Evolutionary conservation across 2,113 vertebrate genomes (phyloP).

Genomic region (Bos javanicus): DNA sequence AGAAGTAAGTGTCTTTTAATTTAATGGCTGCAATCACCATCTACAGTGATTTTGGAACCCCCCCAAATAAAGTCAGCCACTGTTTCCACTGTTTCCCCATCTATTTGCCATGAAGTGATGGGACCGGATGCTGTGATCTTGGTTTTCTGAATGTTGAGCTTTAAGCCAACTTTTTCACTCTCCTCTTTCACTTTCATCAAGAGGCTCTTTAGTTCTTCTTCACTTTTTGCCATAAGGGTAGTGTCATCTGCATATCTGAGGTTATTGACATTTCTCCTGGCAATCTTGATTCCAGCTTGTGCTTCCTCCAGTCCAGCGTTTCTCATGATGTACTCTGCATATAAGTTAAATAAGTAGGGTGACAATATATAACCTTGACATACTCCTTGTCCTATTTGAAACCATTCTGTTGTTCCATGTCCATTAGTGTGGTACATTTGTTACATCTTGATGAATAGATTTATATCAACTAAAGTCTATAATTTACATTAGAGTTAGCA

Average conservation of each 20-base stretch:
- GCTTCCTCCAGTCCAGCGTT: neutral
- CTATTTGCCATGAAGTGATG: neutral
- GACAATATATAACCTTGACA: neutral
- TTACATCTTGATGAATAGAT: neutral
- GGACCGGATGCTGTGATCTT: fast-evolving
- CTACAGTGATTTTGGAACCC: neutral
- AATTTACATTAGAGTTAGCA: neutral
- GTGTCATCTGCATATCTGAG: neutral
- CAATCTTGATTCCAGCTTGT: neutral
- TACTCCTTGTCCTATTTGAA: neutral
- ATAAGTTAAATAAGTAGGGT: neutral
- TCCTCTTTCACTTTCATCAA: neutral
- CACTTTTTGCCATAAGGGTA: neutral
- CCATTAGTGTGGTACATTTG: neutral
- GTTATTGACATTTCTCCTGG: neutral
- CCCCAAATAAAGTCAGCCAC: neutral
- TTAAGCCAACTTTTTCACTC: neutral
- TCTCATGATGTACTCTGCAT: neutral
- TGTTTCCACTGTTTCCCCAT: neutral
- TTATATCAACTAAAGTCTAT: neutral
- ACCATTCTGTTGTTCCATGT: neutral
- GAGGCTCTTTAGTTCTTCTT: neutral
- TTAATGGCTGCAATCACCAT: neutral
- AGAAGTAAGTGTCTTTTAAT: neutral
- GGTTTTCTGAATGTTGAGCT: neutral